Conservation (phyloP, 2,888 invertebrate genomes). For the Drosophila silvestris region DNA sequence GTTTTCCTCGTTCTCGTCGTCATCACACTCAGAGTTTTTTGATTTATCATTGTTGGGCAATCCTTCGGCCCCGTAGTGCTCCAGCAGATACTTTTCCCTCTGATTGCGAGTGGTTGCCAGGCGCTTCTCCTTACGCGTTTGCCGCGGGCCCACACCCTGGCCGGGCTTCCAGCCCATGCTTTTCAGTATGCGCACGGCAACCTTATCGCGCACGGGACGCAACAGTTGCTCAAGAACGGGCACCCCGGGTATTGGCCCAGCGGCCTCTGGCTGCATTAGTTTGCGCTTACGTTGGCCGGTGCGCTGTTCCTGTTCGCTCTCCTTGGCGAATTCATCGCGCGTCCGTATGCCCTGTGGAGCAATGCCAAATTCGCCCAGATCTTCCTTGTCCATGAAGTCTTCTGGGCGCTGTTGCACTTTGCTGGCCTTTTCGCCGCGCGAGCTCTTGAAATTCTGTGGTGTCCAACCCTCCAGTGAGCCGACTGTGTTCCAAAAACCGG, state of each 20-base stretch:
- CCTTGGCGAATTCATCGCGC: slow-evolving; percentile 90
- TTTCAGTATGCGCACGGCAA: slow-evolving; percentile 93
- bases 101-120: slow-evolving; percentile 73
- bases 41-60: slow-evolving; percentile 25
- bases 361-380: slow-evolving; percentile 97
- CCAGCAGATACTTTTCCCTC: slow-evolving; percentile 81
- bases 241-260: slow-evolving; percentile 86
- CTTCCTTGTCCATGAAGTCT: slow-evolving; percentile 99
- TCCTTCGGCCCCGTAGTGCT: slow-evolving; percentile 80
- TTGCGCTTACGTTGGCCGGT: slow-evolving; percentile 84
- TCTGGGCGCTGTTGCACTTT: slow-evolving; percentile 89
- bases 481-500: slow-evolving; percentile 98
- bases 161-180: slow-evolving; percentile 97
- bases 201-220: slow-evolving; percentile 92
- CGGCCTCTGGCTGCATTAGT: slow-evolving; percentile 59
- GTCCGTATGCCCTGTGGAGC: slow-evolving; percentile 95
- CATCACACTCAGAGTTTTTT: slow-evolving; percentile 23
- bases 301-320: slow-evolving; percentile 58
- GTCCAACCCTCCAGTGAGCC: slow-evolving; percentile 98
- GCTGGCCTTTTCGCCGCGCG: slow-evolving; percentile 89
- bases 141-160: slow-evolving; percentile 88
- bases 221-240: slow-evolving; percentile 90
- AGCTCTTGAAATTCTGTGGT: slow-evolving; percentile 96
- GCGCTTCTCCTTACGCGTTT: slow-evolving; percentile 85
- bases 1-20: slow-evolving; percentile 21